Base-by-base conservation (phyloP, 2,888 invertebrate species). In the Bombylius discolor region DNA sequence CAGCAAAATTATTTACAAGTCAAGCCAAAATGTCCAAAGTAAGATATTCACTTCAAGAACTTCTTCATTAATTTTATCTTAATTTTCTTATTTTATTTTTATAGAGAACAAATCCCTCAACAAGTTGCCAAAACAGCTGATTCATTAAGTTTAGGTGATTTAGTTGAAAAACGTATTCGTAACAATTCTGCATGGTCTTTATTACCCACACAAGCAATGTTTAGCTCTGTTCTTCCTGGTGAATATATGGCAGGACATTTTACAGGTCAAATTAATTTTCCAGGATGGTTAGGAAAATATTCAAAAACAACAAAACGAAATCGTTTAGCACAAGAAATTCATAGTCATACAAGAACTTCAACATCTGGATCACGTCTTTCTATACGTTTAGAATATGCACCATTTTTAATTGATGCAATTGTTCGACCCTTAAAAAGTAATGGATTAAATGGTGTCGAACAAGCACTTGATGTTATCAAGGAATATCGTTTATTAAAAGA, bases 271-370 rank as follows among this genome's bases (percentile, higher is more conserved):
- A 87, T 95, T 31, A 85, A 87, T 67, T 99, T 99, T 73, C 99
- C 99, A 4, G 77, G 81, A 46, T 99, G 98, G 97, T 82, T 99
- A 54, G 99, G 99, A 2, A 93, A 93, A 75, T 92, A 96, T 76
- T 97, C 98, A 0, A 85, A 83, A 60, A 76, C 80, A 23, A 83
- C 76, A 61, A 98, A 97, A 76, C 83, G 88, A 68, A 82, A 85
- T 49, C 78, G 96, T 31, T 77, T 95, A 50, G 76, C 87, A 12
- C 87, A 88, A 71, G 92, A 94, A 71, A 78, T 96, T 52, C 85
- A 89, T 63, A 79, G 84, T n/a, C 97, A 97, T 66, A 89, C 89
- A 57, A 78, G 89, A 60, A 79, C 88, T 32, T 88, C 88, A 67
- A 83, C 87, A 36, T 86, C 89, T 0, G 89, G 85, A 2, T 90